These are phyloP conservation scores for Ceratosolen solmsi DNA, from an alignment of 1,140 invertebrate species.

Conservation along the genomic window DNA sequence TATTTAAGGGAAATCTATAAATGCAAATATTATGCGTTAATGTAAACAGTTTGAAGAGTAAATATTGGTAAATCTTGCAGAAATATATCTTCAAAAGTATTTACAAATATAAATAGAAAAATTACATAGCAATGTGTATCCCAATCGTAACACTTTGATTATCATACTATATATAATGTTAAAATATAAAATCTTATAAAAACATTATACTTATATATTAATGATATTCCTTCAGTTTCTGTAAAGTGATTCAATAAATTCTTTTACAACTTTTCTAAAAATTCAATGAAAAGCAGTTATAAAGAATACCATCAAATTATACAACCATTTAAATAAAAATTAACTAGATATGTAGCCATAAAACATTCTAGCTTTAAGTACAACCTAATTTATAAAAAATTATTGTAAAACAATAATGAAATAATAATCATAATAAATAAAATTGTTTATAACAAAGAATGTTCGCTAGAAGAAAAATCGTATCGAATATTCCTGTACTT, in stretches of 20 bases:
- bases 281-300: neutral
- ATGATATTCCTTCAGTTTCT: neutral
- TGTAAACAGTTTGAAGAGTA: neutral
- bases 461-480: slow-evolving; percentile 40
- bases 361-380: neutral
- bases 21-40: slow-evolving; percentile 39
- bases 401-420: slow-evolving; percentile 15
- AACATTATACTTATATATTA: slow-evolving; percentile 4
- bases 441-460: slow-evolving; percentile 14
- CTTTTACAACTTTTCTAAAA: slow-evolving; percentile 10
- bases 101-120: slow-evolving; percentile 33
- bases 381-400: neutral
- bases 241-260: neutral
- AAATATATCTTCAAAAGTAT: slow-evolving; percentile 26
- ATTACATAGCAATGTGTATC: neutral
- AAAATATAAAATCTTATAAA: too few species aligned
- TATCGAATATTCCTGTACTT: slow-evolving; percentile 21
- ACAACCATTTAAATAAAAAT: slow-evolving; percentile 14
- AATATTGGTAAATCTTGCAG: neutral
- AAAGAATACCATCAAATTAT: neutral
- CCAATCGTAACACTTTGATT: slow-evolving; percentile 16
- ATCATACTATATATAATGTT: slow-evolving; percentile 8
- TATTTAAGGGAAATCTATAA: slow-evolving; percentile 27
- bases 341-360: neutral
- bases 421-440: slow-evolving; percentile 9